Evolutionary conservation across 2,888 invertebrate species (phyloP).

Genomic region (Melanargia galathea): DNA sequence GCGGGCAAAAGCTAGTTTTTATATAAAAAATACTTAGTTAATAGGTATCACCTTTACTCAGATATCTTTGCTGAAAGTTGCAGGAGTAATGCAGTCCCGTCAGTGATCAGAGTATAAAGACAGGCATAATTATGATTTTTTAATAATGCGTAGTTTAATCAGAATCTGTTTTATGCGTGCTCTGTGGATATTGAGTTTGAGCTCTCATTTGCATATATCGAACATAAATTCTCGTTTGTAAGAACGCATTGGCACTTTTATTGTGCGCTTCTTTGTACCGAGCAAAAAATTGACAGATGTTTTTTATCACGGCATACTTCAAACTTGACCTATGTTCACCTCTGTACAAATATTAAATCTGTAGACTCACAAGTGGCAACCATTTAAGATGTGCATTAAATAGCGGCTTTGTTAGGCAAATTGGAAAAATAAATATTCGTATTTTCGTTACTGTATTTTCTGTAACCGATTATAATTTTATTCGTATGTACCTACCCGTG

Average conservation of each 20-base stretch:
- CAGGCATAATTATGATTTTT: neutral
- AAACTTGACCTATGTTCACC: constrained; percentile 62
- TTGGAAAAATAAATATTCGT: constrained; percentile 8
- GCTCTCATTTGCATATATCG: constrained; percentile 75
- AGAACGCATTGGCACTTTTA: constrained; percentile 80
- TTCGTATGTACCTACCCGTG: neutral
- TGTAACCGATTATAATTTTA: neutral
- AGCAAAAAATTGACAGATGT: constrained; percentile 71
- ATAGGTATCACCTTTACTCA: too few species aligned
- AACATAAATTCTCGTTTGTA: constrained; percentile 82
- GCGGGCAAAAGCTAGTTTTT: too few species aligned
- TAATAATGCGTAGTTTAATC: neutral
- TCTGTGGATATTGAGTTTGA: constrained; percentile 48
- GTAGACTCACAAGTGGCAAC: constrained; percentile 21
- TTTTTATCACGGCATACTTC: constrained; percentile 66
- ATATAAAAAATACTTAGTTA: too few species aligned
- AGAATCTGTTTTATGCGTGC: constrained; percentile 11
- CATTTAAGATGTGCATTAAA: constrained; percentile 16
- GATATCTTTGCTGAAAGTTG: too few species aligned
- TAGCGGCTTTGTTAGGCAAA: constrained; percentile 5
- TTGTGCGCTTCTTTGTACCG: constrained; percentile 70
- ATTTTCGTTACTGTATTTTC: neutral
- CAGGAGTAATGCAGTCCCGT: too few species aligned
- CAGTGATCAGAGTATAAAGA: too few species aligned
- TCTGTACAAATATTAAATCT: constrained; percentile 77